Conservation (phyloP, 2,113 vertebrate genomes). For the Istiophorus platypterus region DNA sequence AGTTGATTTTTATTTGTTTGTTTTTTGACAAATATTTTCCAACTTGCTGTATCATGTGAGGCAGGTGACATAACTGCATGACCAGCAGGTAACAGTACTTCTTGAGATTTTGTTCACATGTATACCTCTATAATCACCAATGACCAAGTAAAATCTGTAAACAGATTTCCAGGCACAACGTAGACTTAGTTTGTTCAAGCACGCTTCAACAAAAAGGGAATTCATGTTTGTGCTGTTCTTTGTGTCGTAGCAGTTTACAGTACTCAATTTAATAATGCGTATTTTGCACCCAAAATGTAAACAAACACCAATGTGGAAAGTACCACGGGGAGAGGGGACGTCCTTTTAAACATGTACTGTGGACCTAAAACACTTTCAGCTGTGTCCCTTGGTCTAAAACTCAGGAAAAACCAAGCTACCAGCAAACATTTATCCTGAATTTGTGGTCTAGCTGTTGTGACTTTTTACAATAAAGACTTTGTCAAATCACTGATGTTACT, state of each 20-base stretch:
- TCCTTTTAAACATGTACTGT: constrained; percentile 36
- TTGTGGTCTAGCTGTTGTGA: constrained; percentile 18
- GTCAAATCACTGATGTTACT: neutral
- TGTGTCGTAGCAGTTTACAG: constrained; percentile 34
- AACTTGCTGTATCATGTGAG: neutral
- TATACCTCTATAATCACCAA: neutral
- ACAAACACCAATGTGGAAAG: constrained; percentile 36
- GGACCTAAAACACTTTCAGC: constrained; percentile 25
- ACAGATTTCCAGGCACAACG: neutral
- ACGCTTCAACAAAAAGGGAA: constrained; percentile 70
- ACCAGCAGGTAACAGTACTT: neutral
- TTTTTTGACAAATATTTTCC: neutral
- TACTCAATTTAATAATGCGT: constrained; percentile 43
- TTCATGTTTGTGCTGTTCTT: constrained; percentile 60
- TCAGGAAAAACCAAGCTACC: constrained; percentile 53
- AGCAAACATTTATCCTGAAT: constrained; percentile 17
- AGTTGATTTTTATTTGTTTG: neutral
- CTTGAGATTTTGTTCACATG: neutral
- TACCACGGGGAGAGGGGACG: constrained; percentile 66
- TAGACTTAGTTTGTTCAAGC: constrained; percentile 26
- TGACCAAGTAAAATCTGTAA: neutral
- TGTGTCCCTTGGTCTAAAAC: constrained; percentile 30
- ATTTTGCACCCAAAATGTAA: constrained; percentile 60
- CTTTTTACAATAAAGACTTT: constrained; percentile 38
- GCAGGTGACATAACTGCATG: neutral